Conservation (phyloP, 2,797 vertebrate species). For the Lagodon rhomboides region DNA sequence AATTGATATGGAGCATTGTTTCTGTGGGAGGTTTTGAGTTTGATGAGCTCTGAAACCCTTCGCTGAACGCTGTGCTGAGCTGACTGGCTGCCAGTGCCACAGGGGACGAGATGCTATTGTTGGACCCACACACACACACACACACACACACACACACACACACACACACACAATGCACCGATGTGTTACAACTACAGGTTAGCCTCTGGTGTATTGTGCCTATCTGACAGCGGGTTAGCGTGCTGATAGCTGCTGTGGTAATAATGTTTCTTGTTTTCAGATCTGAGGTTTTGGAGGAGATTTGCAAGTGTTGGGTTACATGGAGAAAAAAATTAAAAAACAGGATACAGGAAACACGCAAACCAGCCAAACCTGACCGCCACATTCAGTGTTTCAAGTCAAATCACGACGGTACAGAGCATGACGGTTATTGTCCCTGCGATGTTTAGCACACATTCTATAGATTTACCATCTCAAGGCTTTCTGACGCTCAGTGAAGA, state of each 20-base stretch:
- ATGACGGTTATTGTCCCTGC: not conserved
- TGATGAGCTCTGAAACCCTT: conserved; percentile 74
- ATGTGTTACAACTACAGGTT: conserved; percentile 57
- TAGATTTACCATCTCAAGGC: not conserved
- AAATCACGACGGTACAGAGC: not conserved
- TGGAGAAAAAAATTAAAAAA: not conserved
- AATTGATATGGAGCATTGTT: conserved; percentile 65
- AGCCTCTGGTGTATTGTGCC: conserved; percentile 48
- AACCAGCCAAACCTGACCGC: not conserved
- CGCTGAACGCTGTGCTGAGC: conserved; percentile 50
- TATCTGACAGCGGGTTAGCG: conserved; percentile 67
- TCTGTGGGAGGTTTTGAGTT: conserved; percentile 72
- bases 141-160: conserved; percentile 50
- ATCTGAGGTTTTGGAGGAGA: conserved; percentile 10
- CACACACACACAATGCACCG: conserved; percentile 40
- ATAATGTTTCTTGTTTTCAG: conserved; percentile 50
- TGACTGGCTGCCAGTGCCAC: conserved; percentile 60
- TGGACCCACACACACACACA: conserved; percentile 59
- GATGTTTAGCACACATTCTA: not conserved
- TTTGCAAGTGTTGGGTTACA: conserved; percentile 1
- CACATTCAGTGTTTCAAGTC: not conserved
- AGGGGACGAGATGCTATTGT: conserved; percentile 74
- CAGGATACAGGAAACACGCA: not conserved
- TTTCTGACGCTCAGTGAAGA: not conserved
- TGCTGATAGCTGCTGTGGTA: conserved; percentile 52